These are phyloP conservation scores for Lampris incognitus DNA, from an alignment of 2,113 vertebrate genomes.

Conservation along the genomic window DNA sequence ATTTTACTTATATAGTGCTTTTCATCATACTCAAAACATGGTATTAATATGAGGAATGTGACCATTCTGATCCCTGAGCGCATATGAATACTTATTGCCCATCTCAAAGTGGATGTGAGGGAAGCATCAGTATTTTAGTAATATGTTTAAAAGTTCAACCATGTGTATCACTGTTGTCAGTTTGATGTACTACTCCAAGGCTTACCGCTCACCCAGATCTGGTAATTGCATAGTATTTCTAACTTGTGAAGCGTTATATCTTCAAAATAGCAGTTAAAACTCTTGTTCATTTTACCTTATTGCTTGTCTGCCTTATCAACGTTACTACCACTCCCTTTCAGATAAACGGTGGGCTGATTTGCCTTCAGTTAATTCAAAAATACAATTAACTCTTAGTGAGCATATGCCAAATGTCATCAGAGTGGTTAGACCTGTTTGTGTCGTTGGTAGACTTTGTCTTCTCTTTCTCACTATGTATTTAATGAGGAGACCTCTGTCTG, in stretches of 20 bases:
- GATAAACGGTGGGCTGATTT: not conserved
- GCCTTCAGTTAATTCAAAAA: constrained; percentile 27
- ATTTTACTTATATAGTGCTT: too few relatives aligned
- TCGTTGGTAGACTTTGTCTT: not conserved
- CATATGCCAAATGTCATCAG: constrained; percentile 23
- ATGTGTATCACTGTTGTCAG: not conserved
- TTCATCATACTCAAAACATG: not conserved
- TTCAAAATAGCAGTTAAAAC: constrained; percentile 9
- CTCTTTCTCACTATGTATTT: not conserved
- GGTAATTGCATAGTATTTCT: not conserved
- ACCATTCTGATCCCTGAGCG: not conserved
- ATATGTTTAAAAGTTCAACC: not conserved
- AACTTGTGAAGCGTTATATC: not conserved
- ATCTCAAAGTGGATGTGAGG: not conserved
- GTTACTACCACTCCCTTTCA: constrained; percentile 48
- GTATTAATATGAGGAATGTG: not conserved
- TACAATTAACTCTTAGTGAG: constrained; percentile 9
- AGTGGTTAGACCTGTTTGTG: constrained; percentile 54
- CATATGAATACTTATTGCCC: not conserved
- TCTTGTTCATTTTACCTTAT: constrained; percentile 17
- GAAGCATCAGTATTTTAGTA: not conserved
- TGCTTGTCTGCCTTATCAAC: constrained; percentile 33
- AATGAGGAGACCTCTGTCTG: not conserved
- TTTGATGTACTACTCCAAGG: not conserved
- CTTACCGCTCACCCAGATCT: not conserved